Base-by-base conservation (phyloP, 2,888 invertebrate genomes). In the Heliconius ismenius region DNA sequence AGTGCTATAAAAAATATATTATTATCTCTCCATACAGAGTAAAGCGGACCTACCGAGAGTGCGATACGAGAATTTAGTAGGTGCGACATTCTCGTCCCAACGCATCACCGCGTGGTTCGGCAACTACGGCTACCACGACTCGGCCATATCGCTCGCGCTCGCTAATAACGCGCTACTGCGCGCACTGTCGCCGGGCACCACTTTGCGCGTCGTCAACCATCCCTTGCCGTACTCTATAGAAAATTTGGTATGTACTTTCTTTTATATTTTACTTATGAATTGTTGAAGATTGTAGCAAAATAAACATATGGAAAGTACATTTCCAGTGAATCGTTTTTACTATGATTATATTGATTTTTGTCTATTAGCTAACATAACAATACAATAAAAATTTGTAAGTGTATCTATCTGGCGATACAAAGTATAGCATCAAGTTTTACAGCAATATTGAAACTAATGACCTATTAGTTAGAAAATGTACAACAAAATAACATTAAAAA, bases 111-210 rank as follows among this genome's bases (percentile, higher is more conserved):
- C 95, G 7, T 96, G 96, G 95, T 97, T 97, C 87, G 97, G 97
- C 85, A 97, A 97, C 86, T 96, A 97, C 83, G 96, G 97, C 0
- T 96, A 96, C 84, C 98, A 98, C 87, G 95, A 96, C 70, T 95
- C 96, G 0, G 96, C 96, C 0, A 93, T 97, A 68, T 94, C 97
- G 0, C 90, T 97, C 28, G 95, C 95, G 78, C 88, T 95, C 72
- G 94, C 96, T 3, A 95, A 97, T 83, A 95, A 96, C 83, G 95
- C 96, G 0, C 90, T 97, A 73, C 89, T 96, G 67, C 91, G 92
- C 74, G 88, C 91, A 32, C 82, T 90, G 1, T 87, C 91, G 0
- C 93, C 95, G 26, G 89, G 88, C 18, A 90, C 95, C 77, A 84
- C 90, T 9, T 87, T 95, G 54, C 88, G 76, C 4, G 87, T 96